Percentiles rank a stretch among this genome's conserved stretches.
These are phyloP conservation scores for Drosophila teissieri DNA, from an alignment of 1,140 invertebrate genomes.

Conservation along the genomic window DNA sequence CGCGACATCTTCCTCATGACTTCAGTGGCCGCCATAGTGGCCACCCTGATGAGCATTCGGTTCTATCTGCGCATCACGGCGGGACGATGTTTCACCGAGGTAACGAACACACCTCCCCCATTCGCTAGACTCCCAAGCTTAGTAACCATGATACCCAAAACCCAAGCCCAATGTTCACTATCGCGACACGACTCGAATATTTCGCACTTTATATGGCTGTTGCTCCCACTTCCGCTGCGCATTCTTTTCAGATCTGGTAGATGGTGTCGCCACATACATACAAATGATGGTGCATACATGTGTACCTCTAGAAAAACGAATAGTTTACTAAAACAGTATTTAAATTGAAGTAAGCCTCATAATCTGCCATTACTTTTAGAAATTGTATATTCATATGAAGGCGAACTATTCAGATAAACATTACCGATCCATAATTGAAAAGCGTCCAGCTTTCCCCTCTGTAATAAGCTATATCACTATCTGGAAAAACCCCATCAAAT, in stretches of 20 bases:
- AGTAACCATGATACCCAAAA: slow-evolving; percentile 17
- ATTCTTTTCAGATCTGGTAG: slow-evolving; percentile 16
- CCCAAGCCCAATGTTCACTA: slow-evolving; percentile 1
- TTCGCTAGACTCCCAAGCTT: background rate
- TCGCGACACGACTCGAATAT: slow-evolving; percentile 44
- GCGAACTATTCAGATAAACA: background rate
- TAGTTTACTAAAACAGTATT: too few relatives aligned
- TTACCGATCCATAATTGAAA: background rate
- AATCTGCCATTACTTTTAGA: background rate
- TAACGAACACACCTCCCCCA: slow-evolving; percentile 44
- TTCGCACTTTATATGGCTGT: slow-evolving; percentile 7
- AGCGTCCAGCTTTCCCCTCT: background rate
- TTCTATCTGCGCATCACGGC: slow-evolving; percentile 83
- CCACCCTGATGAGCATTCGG: slow-evolving; percentile 78
- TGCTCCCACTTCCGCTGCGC: slow-evolving; percentile 24
- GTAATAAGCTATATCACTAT: background rate
- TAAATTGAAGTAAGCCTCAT: too few relatives aligned
- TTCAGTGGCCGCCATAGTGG: slow-evolving; percentile 63
- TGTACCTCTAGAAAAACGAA: background rate
- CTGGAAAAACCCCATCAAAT: background rate
- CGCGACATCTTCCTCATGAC: slow-evolving; percentile 72
- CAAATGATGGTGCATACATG: background rate
- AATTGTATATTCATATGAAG: background rate
- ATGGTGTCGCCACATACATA: background rate
- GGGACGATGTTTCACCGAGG: slow-evolving; percentile 80